A percentile compares a stretch with the other conserved stretches of the same genome.
Evolutionary conservation across 2,888 invertebrate genomes (phyloP).

Genomic region (Malacosoma neustria): DNA sequence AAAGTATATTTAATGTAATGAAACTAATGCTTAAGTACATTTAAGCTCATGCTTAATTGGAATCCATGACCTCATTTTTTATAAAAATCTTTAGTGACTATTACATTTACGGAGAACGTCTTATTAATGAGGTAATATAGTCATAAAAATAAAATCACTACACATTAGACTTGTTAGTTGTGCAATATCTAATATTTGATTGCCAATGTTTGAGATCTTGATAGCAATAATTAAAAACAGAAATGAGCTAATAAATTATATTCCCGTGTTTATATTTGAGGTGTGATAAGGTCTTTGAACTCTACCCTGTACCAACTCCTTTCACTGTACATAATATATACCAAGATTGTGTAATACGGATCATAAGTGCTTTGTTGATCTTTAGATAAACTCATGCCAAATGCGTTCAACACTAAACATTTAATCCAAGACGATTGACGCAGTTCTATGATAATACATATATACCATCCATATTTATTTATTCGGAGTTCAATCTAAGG

Average conservation of each 20-base stretch:
- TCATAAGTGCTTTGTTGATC: slow-evolving; percentile 29
- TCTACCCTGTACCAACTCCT: slow-evolving; percentile 28
- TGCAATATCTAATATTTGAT: slow-evolving; percentile 1
- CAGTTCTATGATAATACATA: neutral
- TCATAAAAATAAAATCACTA: slow-evolving; percentile 1
- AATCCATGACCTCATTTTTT: no score
- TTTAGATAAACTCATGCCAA: slow-evolving; percentile 26
- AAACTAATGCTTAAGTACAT: no score
- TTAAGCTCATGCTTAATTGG: no score
- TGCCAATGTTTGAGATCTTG: slow-evolving; percentile 4
- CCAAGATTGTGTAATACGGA: slow-evolving; percentile 34
- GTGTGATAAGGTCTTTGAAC: slow-evolving; percentile 39
- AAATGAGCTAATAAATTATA: no score
- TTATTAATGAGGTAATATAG: no score
- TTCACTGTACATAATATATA: slow-evolving; percentile 40
- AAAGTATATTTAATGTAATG: no score
- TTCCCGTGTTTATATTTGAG: no score
- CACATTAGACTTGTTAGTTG: neutral
- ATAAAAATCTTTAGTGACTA: no score
- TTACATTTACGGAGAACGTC: no score
- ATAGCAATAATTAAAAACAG: neutral
- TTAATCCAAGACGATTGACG: neutral
- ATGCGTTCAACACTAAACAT: slow-evolving; percentile 6
- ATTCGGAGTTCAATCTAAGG: no score
- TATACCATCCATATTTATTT: neutral